Evolutionary conservation across 2,797 vertebrate genomes (phyloP).

Genomic region (Ambastaia sidthimunki): DNA sequence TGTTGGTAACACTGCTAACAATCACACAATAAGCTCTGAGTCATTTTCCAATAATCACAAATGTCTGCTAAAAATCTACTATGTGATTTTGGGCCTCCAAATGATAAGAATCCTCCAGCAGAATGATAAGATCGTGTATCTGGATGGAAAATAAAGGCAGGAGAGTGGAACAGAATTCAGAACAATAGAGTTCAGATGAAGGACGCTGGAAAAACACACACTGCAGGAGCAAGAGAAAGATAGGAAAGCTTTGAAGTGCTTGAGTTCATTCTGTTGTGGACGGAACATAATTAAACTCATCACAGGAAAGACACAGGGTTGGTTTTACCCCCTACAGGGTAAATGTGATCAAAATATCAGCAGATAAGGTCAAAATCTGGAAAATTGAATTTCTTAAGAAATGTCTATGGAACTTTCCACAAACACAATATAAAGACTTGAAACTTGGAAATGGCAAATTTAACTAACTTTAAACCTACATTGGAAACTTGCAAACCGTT

Average conservation of each 20-base stretch:
- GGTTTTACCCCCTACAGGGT: background rate
- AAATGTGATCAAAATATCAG: background rate
- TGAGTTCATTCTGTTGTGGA: background rate
- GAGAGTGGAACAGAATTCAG: background rate
- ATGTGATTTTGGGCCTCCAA: background rate
- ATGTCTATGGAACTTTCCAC: background rate
- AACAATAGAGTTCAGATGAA: constrained; percentile 13
- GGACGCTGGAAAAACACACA: background rate
- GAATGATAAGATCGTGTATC: background rate
- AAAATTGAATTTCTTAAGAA: background rate
- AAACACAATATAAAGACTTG: background rate
- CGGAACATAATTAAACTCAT: background rate
- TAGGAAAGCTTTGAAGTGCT: background rate
- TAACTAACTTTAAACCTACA: too few relatives aligned
- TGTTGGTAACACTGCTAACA: too few relatives aligned
- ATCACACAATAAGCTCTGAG: too few relatives aligned
- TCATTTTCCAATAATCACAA: background rate
- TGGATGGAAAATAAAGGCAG: background rate
- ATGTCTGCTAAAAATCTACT: background rate
- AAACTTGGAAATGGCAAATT: too few relatives aligned
- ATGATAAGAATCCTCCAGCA: background rate
- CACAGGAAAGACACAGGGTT: background rate
- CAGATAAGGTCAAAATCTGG: background rate
- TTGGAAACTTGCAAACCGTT: too few relatives aligned
- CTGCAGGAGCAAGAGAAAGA: background rate